These are phyloP conservation scores for Pelosia muscerda DNA, from an alignment of 2,888 invertebrate genomes.

Conservation along the genomic window DNA sequence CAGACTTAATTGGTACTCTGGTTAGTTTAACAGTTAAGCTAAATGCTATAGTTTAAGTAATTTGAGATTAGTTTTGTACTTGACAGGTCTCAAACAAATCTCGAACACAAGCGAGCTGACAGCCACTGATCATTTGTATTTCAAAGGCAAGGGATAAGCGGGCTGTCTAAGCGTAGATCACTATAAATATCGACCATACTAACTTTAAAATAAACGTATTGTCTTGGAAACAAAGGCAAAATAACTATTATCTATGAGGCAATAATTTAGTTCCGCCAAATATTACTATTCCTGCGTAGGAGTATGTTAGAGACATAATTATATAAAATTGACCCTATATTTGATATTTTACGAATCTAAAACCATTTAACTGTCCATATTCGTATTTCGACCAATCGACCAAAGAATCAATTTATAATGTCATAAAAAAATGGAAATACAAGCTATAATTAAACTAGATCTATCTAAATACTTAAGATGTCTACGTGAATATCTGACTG, in stretches of 20 bases:
- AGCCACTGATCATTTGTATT: not conserved
- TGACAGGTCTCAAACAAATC: no score
- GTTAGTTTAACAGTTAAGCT: not conserved
- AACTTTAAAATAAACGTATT: not conserved
- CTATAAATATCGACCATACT: not conserved
- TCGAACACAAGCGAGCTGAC: no score
- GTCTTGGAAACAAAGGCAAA: not conserved
- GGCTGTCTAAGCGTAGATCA: not conserved
- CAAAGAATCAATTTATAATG: not conserved
- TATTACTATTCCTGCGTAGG: not conserved
- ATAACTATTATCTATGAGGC: not conserved
- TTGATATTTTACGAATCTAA: not conserved
- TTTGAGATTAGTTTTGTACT: no score
- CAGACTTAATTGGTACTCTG: not conserved
- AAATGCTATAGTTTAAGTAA: not conserved
- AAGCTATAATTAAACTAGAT: not conserved
- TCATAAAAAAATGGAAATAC: not conserved
- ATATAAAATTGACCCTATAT: not conserved
- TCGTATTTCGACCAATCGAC: not conserved
- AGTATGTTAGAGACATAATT: not conserved
- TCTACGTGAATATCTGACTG: not conserved
- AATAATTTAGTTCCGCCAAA: not conserved
- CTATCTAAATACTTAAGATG: no score
- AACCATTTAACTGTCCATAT: not conserved
- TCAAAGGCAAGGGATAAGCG: not conserved